Conservation (phyloP, 1,140 invertebrate genomes). For the Hormaphis cornu region DNA sequence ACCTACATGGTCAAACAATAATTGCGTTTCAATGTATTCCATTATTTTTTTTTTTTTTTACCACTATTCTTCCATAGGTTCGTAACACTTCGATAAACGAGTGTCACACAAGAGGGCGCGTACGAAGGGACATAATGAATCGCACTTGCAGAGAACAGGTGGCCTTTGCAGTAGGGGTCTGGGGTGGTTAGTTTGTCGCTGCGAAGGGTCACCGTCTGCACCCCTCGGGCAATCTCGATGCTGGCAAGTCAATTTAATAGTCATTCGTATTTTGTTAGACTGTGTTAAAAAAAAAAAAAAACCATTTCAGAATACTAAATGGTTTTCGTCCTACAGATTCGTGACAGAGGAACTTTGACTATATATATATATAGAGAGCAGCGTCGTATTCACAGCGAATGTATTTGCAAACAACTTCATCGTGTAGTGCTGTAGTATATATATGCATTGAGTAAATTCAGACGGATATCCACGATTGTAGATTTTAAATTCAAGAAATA, state of each 20-base stretch:
- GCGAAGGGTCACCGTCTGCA: conserved; percentile 18
- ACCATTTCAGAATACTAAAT: conserved; percentile 1
- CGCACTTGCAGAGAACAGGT: conserved; percentile 31
- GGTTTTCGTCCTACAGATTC: conserved; percentile 26
- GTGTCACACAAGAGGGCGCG: background rate
- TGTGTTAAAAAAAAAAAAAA: conserved; percentile 20
- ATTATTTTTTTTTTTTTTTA: conserved; percentile 5
- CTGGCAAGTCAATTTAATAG: conserved; percentile 32
- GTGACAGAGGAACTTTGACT: conserved; percentile 7
- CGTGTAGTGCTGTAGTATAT: too few relatives aligned
- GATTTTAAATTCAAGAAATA: too few relatives aligned
- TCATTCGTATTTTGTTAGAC: conserved; percentile 31
- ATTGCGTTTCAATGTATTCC: conserved; percentile 3
- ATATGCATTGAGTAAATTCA: too few relatives aligned
- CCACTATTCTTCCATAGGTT: conserved; percentile 1
- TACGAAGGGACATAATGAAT: conserved; percentile 21
- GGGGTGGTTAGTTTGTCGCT: conserved; percentile 19
- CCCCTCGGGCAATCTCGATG: background rate
- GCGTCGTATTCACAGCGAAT: too few relatives aligned
- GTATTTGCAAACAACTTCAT: too few relatives aligned
- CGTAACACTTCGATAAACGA: conserved; percentile 24
- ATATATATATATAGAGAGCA: background rate
- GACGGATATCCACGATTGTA: too few relatives aligned
- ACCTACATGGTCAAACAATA: conserved; percentile 1
- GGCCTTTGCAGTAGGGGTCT: conserved; percentile 25